These are phyloP conservation scores for Epizoanthus stellaris DNA, from an alignment of 92 coral and sea anemone species.

Conservation along the genomic window DNA sequence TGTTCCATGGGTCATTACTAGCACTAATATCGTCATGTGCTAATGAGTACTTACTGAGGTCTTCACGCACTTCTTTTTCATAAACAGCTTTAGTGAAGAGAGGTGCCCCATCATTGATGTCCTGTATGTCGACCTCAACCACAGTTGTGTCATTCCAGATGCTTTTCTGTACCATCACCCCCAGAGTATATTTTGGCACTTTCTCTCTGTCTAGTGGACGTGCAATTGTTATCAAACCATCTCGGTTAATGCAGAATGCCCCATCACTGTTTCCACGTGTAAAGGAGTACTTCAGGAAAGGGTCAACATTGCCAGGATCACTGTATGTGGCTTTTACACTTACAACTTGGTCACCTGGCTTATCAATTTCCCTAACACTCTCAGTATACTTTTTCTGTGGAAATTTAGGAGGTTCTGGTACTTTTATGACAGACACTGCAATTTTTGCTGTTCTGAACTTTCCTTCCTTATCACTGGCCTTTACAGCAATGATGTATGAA, in stretches of 20 bases:
- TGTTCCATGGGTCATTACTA: too few relatives aligned
- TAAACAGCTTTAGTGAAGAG: constrained; percentile 61
- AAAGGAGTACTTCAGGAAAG: constrained; percentile 64
- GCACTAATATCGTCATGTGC: too few relatives aligned
- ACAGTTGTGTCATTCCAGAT: constrained; percentile 59
- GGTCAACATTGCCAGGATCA: constrained; percentile 29
- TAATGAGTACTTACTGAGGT: constrained; percentile 43
- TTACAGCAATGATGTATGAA: constrained; percentile 24
- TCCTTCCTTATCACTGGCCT: constrained; percentile 50
- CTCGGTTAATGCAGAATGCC: constrained; percentile 77
- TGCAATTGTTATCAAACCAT: constrained; percentile 81
- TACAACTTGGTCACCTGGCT: constrained; percentile 33
- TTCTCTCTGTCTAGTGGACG: constrained; percentile 89
- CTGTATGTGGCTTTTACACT: constrained; percentile 54
- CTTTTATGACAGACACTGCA: constrained; percentile 45
- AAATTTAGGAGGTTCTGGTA: constrained; percentile 51
- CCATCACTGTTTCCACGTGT: constrained; percentile 75
- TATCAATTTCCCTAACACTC: constrained; percentile 50
- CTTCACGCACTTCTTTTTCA: constrained; percentile 59
- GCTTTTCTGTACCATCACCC: constrained; percentile 68
- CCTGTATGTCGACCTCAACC: constrained; percentile 60
- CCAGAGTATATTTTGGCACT: constrained; percentile 65
- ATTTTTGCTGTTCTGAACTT: neutral
- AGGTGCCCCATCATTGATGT: constrained; percentile 83
- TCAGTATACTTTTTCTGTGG: constrained; percentile 7